Evolutionary conservation across 1,140 invertebrate genomes (phyloP).

Genomic region (Euglossa dilemma): DNA sequence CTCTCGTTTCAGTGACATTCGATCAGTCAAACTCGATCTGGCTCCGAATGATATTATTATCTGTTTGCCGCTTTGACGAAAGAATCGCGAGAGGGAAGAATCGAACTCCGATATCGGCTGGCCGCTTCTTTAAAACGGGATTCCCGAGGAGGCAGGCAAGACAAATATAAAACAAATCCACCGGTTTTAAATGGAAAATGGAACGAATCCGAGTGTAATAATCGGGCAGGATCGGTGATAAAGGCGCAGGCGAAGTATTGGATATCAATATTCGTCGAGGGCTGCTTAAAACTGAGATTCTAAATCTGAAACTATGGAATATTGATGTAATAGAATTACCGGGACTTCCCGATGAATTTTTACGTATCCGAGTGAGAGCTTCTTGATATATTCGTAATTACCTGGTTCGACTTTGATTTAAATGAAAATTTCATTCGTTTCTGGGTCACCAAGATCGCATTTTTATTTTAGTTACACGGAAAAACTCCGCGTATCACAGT

Average conservation of each 20-base stretch:
- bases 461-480: too few relatives aligned
- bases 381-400: too few relatives aligned
- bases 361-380: too few relatives aligned
- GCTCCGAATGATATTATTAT: neutral
- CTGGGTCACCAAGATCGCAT: too few relatives aligned
- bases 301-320: neutral
- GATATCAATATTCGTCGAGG: neutral
- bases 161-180: neutral
- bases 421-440: too few relatives aligned
- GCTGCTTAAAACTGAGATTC: neutral
- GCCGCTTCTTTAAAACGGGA: neutral
- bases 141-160: too few relatives aligned
- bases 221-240: neutral
- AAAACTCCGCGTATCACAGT: too few relatives aligned
- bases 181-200: neutral
- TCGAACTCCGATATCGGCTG: neutral
- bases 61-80: neutral
- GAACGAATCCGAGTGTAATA: neutral
- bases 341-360: neutral
- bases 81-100: neutral
- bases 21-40: neutral
- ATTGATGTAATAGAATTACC: neutral
- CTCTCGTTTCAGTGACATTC: neutral
- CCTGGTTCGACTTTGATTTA: too few relatives aligned
- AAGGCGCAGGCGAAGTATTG: neutral